These are phyloP conservation scores for Argyresthia goedartella DNA, from an alignment of 2,888 invertebrate species.

Conservation along the genomic window DNA sequence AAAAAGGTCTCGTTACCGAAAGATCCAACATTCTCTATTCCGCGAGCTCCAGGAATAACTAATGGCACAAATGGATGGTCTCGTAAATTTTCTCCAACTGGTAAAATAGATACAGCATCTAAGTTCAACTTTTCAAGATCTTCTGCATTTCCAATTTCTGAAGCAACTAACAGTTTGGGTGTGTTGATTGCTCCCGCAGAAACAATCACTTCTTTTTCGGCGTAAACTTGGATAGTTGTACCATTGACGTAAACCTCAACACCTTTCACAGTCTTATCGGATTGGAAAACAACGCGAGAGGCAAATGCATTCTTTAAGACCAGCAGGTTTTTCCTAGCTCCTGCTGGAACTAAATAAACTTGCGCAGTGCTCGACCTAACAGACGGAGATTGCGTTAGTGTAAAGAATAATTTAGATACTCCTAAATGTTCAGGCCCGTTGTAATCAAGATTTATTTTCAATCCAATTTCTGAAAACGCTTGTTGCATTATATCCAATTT, in stretches of 20 bases:
- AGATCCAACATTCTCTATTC: background rate
- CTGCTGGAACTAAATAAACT: conserved; percentile 9
- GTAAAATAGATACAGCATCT: conserved; percentile 4
- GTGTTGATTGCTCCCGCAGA: conserved; percentile 7
- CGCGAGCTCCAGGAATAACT: background rate
- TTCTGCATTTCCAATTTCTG: conserved; percentile 7
- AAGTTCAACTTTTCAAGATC: conserved; percentile 3
- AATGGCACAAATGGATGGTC: conserved; percentile 7
- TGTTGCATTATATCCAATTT: background rate
- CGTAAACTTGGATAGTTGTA: conserved; percentile 2
- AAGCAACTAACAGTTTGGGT: conserved; percentile 9
- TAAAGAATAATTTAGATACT: background rate
- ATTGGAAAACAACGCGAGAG: background rate
- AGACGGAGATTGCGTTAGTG: background rate
- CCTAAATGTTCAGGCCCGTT: conserved; percentile 6
- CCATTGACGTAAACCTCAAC: background rate
- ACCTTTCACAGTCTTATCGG: conserved; percentile 1
- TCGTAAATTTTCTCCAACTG: conserved; percentile 6
- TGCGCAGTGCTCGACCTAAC: background rate
- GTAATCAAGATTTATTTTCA: background rate
- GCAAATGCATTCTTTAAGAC: conserved; percentile 5
- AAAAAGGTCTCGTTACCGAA: background rate
- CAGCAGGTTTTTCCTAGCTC: conserved; percentile 3
- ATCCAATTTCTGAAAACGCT: background rate
- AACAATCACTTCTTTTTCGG: conserved; percentile 6